A percentile compares a stretch with the other conserved stretches of the same genome.
phyloP scores from a whole-genome alignment of 2,113 vertebrate genomes.

The Scomber scombrus region DNA sequence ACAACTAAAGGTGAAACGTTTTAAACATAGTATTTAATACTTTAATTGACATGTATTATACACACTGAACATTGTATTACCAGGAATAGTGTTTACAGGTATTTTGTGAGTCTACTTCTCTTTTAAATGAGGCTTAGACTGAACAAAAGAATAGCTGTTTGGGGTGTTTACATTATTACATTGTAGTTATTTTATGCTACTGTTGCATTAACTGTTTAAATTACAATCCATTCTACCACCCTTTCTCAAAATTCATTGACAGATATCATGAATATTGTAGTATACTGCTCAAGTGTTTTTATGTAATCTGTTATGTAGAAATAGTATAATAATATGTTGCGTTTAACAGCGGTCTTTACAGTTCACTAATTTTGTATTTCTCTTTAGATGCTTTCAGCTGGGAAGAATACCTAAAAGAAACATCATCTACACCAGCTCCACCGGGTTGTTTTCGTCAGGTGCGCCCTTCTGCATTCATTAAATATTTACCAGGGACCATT shows the following conservation, averaged over 20 bases:
- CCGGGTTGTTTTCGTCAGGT: conserved; percentile 95
- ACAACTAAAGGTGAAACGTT: conserved; percentile 82
- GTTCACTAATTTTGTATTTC: conserved; percentile 39
- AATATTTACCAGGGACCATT: not conserved
- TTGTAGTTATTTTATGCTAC: conserved; percentile 14
- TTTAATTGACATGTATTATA: not conserved
- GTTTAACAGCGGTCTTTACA: not conserved
- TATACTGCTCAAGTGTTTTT: not conserved
- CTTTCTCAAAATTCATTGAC: not conserved
- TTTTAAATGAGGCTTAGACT: not conserved
- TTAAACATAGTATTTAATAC: too few species aligned
- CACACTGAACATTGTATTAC: too few species aligned
- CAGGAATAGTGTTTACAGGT: not conserved
- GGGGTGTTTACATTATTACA: not conserved
- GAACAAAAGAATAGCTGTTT: not conserved
- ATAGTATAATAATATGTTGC: not conserved
- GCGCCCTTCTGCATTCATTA: conserved; percentile 27
- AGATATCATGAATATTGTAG: not conserved
- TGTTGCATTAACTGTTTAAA: not conserved
- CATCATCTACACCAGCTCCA: conserved; percentile 89
- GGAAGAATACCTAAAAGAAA: conserved; percentile 95
- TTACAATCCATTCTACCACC: not conserved
- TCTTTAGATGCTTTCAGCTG: conserved; percentile 90
- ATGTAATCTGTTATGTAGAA: not conserved
- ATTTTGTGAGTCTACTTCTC: not conserved